Conservation (phyloP, 2,888 invertebrate genomes). For the Sphinx pinastri region DNA sequence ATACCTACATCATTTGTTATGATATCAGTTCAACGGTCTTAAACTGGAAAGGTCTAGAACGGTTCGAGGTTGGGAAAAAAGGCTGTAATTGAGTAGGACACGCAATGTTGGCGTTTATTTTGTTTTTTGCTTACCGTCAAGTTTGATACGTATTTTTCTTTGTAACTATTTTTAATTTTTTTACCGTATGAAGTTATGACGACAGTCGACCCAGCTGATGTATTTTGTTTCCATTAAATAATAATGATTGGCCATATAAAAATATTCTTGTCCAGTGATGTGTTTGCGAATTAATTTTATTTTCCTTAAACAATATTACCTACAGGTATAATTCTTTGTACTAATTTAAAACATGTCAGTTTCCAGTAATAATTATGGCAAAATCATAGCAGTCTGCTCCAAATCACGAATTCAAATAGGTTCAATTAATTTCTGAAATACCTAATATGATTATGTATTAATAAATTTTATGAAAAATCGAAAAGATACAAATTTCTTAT, state of each 20-base stretch:
- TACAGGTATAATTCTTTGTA: not conserved
- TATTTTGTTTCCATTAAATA: not conserved
- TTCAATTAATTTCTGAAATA: too few species aligned
- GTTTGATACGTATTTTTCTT: conserved; percentile 8
- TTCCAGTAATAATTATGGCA: too few species aligned
- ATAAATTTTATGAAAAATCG: too few species aligned
- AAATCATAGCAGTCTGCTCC: too few species aligned
- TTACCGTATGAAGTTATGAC: not conserved
- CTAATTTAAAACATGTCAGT: too few species aligned
- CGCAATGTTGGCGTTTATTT: conserved; percentile 27
- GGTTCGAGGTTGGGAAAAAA: conserved; percentile 28
- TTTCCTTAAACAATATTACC: not conserved
- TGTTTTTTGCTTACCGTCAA: conserved; percentile 5
- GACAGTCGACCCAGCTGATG: not conserved
- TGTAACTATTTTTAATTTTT: conserved; percentile 4
- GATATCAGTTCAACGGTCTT: conserved; percentile 24
- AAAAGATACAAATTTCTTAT: too few species aligned
- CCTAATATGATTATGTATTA: too few species aligned
- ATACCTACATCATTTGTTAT: not conserved
- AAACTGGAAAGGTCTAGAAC: conserved; percentile 31
- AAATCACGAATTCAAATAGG: too few species aligned
- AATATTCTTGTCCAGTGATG: not conserved
- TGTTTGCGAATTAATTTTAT: not conserved
- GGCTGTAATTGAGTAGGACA: conserved; percentile 32
- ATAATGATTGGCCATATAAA: not conserved